Base-by-base conservation (phyloP, 2,888 invertebrate genomes). In the Netelia fuscicornis region DNA sequence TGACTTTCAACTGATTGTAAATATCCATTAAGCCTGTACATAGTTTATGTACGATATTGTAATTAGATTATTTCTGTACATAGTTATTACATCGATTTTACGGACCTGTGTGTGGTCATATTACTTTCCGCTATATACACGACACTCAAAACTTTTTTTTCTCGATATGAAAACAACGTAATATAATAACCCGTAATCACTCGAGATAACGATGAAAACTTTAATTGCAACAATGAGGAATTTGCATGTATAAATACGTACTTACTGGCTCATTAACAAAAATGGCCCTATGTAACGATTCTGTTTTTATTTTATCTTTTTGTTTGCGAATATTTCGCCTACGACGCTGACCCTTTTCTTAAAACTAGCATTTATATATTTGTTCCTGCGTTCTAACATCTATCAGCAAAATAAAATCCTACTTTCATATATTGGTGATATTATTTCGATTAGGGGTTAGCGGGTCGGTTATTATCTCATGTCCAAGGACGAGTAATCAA, bases 11-110 rank as follows among this genome's bases (percentile, higher is more conserved):
- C 30, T 72, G 67, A 77, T 78, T 81, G 81, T 84, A 81, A 84
- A 81, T 84, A 84, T 84, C 65, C 65, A 75, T 81, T 72, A 60
- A 76, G 67, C 54, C 72, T 81, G 84, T 84, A 84, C 84, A 84
- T 81, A 84, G 48, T 67, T 76, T 60, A 64, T 82, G 84, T 82
- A 85, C 78, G 54, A 80, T 80, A 80, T 80, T 58, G 64, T 64
- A 80, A 80, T 72, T 72, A 72, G 79, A 80, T 80, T 80, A 72
- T 72, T 80, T 58, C n/a, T 80, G 72, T 80, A 72, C 56, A 80
- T 71, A 71, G 54, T 56, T 72, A 56, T 70, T 44, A 54, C 54
- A 70, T 48, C 58, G 58, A 77, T 76, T 48, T 17, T 30, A 64
- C 48, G 74, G 13, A 17, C 9, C 56, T 20, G 56, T 56, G 56